These are phyloP conservation scores for Eucidaris tribuloides DNA, from an alignment of 35 echinoderm and acorn worm genomes.

Conservation along the genomic window DNA sequence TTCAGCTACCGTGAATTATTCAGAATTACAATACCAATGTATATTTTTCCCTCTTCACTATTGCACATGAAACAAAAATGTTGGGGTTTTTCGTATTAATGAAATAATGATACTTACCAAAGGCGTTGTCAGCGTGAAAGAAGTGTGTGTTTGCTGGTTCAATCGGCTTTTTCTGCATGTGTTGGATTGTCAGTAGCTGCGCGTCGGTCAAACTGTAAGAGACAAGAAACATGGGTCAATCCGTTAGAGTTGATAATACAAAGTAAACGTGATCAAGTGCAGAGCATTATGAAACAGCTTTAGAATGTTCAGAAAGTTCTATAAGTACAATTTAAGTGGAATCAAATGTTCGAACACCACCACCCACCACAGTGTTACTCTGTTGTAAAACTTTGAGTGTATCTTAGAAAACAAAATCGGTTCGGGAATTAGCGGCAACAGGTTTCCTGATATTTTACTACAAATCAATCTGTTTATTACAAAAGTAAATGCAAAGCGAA, in stretches of 20 bases:
- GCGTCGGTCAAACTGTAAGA: conserved; percentile 83
- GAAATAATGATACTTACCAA: conserved; percentile 31
- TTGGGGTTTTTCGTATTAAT: neutral
- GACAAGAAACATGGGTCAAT: neutral
- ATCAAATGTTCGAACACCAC: neutral
- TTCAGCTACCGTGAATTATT: neutral
- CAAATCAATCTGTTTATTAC: too few relatives aligned
- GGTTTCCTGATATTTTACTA: too few relatives aligned
- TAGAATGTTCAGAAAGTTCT: neutral
- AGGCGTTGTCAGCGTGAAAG: conserved; percentile 66
- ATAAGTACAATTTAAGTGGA: neutral
- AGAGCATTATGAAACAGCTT: neutral
- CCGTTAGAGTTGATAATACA: neutral
- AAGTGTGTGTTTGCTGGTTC: conserved; percentile 70
- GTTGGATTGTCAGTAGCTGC: conserved; percentile 75
- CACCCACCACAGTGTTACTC: neutral
- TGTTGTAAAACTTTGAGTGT: neutral
- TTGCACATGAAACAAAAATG: neutral
- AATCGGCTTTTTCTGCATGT: conserved; percentile 83
- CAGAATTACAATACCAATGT: neutral
- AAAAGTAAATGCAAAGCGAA: too few relatives aligned
- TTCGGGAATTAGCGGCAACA: too few relatives aligned
- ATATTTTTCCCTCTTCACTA: neutral
- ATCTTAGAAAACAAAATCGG: too few relatives aligned
- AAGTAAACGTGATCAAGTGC: neutral